Evolutionary conservation across 2,113 vertebrate species (phyloP), one percentile per base, ranked within the genome.

Genomic region (Erythrocercus mccallii): DNA sequence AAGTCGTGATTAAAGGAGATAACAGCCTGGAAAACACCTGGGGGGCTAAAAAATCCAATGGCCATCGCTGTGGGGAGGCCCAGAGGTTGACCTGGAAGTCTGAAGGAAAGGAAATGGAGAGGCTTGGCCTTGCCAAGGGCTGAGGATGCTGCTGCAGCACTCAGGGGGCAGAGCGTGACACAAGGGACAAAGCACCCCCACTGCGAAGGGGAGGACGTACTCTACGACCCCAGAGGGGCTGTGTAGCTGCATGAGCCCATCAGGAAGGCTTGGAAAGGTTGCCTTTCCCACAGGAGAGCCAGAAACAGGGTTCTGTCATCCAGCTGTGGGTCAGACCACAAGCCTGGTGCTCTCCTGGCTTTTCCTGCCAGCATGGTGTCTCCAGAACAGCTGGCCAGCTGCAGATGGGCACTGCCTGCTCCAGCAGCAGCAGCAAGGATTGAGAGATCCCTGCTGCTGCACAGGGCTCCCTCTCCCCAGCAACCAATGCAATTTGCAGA

Each of bases 21-120:
- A 85, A 92, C 7, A 64, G 45, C 4, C 81, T 77, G 16, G 31
- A 61, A 96, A 94, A 88, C 82, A 90, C 31, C 40, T 17, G n/a
- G 38, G 61, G 47, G 53, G 42, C 16, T 51, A 44, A 74, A 95
- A 77, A 44, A 44, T 40, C 61, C 28, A 5, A 51, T 60, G 81
- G 83, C 51, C 37, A 37, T 44, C 3, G 7, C 9, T 79, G 65
- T 28, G 48, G 89, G 77, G 53, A 15, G 72, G 79, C 40, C 62
- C 68, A 35, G 71, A 73, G 64, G 65, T 23, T 42, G 69, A 57
- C 35, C 74, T 64, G 57, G 69, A 74, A 60, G 47, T 17, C 48
- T 79, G 48, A 57, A 77, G 57, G 17, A 61, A 44, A 82, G 53
- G 58, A 72, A 94, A 72, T 27, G 30, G 22, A 80, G 37, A 51